A percentile compares a stretch with the other conserved stretches of the same genome.
Evolutionary conservation across 1,140 invertebrate species (phyloP).

Genomic region (Daktulosphaira vitifoliae): DNA sequence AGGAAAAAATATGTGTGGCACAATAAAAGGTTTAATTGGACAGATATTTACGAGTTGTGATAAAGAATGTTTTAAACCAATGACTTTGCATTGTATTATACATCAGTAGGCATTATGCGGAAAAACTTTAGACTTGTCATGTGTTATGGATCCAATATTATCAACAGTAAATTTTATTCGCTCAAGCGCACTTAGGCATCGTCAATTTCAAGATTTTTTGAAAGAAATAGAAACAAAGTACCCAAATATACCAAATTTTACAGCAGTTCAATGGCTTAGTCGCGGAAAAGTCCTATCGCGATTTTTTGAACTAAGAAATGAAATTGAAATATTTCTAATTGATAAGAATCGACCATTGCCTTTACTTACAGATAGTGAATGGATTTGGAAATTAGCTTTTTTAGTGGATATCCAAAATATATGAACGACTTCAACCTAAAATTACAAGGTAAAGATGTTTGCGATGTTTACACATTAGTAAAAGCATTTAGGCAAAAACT

Average conservation of each 20-base stretch:
- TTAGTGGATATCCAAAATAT: neutral
- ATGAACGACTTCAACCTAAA: neutral
- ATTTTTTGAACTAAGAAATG: conserved; percentile 4
- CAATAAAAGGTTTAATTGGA: neutral
- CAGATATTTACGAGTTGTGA: neutral
- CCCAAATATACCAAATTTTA: conserved; percentile 35
- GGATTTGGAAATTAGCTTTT: neutral
- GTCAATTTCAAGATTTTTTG: conserved; percentile 41
- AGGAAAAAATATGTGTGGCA: neutral
- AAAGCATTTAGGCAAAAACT: neutral
- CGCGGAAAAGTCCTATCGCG: conserved; percentile 26
- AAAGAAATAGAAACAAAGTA: conserved; percentile 40
- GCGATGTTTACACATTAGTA: no score
- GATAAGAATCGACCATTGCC: conserved; percentile 1
- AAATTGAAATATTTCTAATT: conserved; percentile 3
- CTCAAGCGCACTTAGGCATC: neutral
- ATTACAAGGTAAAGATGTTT: neutral
- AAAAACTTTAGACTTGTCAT: neutral
- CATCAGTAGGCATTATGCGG: neutral
- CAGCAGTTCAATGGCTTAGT: conserved; percentile 41
- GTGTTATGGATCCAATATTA: neutral
- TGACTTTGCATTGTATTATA: conserved; percentile 30
- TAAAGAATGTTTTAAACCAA: neutral
- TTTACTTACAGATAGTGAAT: conserved; percentile 4
- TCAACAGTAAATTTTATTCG: neutral